phyloP scores from a whole-genome alignment of 2,797 vertebrate genomes.

The Chiloscyllium punctatum region DNA sequence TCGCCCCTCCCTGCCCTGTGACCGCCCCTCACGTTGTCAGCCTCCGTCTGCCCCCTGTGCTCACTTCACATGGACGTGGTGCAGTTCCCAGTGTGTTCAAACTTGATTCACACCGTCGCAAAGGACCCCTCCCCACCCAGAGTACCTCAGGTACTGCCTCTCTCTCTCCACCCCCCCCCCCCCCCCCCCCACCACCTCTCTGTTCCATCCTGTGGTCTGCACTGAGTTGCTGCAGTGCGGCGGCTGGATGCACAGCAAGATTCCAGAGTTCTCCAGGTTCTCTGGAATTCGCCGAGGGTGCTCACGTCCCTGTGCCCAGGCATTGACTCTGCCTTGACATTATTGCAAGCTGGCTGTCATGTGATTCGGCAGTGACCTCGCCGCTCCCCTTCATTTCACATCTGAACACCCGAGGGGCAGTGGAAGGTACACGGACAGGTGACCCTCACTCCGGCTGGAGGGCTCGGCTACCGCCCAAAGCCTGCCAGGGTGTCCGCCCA shows the following conservation, averaged over 20 bases:
- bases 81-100: not conserved
- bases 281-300: not conserved
- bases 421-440: too few species aligned
- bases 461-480: rapidly evolving
- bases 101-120: not conserved
- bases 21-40: too few species aligned
- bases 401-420: not conserved
- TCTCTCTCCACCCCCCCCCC: too few species aligned
- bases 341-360: not conserved
- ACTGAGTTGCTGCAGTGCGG: not conserved
- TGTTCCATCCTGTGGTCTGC: too few species aligned
- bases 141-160: not conserved
- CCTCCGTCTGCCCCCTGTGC: too few species aligned
- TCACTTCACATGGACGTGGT: not conserved
- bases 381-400: not conserved
- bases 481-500: too few species aligned
- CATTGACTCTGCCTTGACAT: not conserved
- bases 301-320: not conserved
- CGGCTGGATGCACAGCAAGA: not conserved
- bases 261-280: not conserved
- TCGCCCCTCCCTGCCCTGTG: not conserved
- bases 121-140: too few species aligned
- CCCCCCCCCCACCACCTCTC: too few species aligned
- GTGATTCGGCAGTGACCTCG: not conserved
- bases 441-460: too few species aligned